Evolutionary conservation across 2,888 invertebrate species (phyloP), one percentile per base, ranked within the genome.

Genomic region (Lobophora halterata): DNA sequence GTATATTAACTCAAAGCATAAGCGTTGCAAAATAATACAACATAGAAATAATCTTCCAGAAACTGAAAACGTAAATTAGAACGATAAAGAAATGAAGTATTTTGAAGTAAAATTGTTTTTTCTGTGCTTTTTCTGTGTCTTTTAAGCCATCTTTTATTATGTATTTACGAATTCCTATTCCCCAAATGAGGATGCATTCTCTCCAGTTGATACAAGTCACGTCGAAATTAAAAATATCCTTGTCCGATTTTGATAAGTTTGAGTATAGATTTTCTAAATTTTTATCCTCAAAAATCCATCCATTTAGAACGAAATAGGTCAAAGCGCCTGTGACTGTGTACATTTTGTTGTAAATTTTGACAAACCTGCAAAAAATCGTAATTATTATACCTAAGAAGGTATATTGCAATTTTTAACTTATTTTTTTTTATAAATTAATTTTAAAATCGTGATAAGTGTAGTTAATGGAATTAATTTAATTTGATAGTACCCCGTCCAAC

Each of bases 191-290:
- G 0, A 38, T 2, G 3, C 14, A 47, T 1, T 52, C 44, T 3
- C 3, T 3, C 35, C 44, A 37, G 12, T 55, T 19, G 0, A 59
- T 24, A 3, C n/a, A 9, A 0, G 18, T 19, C 0, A 55, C 2
- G 21, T 58, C 48, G 12, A 49, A 56, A 27, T 53, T 47, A 11
- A 51, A 58, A 0, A 58, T 49, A 0, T 8, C 11, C 16, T 39
- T 45, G 20, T 58, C 58, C 0, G 40, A 29, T 4, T 52, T 26
- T 6, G 52, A 48, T 10, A 55, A 11, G 4, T 17, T 24, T 3
- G 29, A 19, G 25, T 42, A 24, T n/a, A 53, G 21, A 7, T 21
- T 34, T 2, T 12, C 13, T 0, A 38, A 5, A 23, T 52, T 36
- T 12, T 34, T 24, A 12, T 49, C 52, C 4, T 24, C 16, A 8